Base-by-base conservation (phyloP, 2,113 vertebrate genomes). In the Austrofundulus limnaeus region DNA sequence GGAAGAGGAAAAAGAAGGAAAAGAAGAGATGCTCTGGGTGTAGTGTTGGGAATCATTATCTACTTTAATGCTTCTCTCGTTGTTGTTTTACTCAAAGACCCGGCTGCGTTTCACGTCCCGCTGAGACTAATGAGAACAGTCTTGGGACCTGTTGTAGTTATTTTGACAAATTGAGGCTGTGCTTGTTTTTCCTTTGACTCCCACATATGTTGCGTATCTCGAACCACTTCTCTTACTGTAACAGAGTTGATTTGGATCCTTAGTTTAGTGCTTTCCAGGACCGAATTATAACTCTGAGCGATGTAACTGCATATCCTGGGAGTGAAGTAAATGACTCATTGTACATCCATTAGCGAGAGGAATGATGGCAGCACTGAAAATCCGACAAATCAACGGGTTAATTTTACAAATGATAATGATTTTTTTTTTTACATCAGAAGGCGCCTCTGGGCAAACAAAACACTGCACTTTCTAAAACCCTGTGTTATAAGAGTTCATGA, bases 341-440 rank as follows among this genome's bases (percentile, higher is more conserved):
- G 70, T 66, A 8, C 75, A 85, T 92, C 91, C 90, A 87, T 93
- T 93, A 93, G 88, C 84, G 31, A n/a, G 78, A 88, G 87, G 78
- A 92, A 84, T 89, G 82, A 92, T 90, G 88, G 80, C 52, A 41
- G 72, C 58, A 89, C 84, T 90, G 88, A 90, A 90, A 91, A 86
- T 66, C 88, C 90, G 90, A 92, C 92, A 92, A 91, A 91, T 90
- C 92, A 89, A 92, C 90, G 92, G 85, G 87, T 92, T 92, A 90
- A 92, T 90, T 92, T 93, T 92, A 93, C 83, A 93, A 93, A 93
- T 92, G 91, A 91, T 91, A 91, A 93, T 89, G 90, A 86, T 90
- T 91, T 90, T 87, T 91, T 90, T 87, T 85, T 79, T 63, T 6
- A 39, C 80, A 82, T 77, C 81, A 74, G 82, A 70, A 37, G 72